Base-by-base conservation (phyloP, 2,888 invertebrate species). In the Eupeodes latifasciatus region DNA sequence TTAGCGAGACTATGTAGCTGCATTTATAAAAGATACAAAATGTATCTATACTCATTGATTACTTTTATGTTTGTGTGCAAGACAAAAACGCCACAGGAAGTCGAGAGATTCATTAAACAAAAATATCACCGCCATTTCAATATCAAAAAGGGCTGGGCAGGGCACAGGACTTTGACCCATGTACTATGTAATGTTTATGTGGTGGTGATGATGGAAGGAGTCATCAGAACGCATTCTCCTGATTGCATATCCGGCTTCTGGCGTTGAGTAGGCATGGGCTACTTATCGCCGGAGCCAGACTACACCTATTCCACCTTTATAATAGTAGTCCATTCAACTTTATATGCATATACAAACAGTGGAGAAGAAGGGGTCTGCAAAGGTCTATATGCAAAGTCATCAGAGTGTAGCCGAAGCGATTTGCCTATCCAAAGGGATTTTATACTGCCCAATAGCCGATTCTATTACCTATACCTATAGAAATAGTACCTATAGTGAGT, bases 231-330 rank as follows among this genome's bases (percentile, higher is more conserved):
- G 27, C 80, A 80, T 83, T 80, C 77, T 80, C 72, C 83, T 87
- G 83, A 87, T 87, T 83, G 76, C 83, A 72, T 83, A 81, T 83
- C 87, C 80, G 83, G 83, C 80, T 81, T 61, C 77, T 85, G 83
- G 69, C 80, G 57, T 81, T 80, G 79, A 87, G 64, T 76, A 49
- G 40, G 40, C 40, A 40, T 40, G 9, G 40, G 40, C 71, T 67
- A 57, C 67, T 81, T 87, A 77, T 72, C 72, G 59, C 34, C 55
- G 74, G 51, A 82, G 64, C 69, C 55, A 69, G 34, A 9, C 51
- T 44, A 16, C 9, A 16, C 40, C 34, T 40, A 12, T 19, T n/a
- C 47, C 11, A 69, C 67, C 67, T 67, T 67, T 36, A 40, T 55
- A 55, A 55, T 44, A 40, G 55, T 27, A 69, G 69, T 16, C 71